Evolutionary conservation across 2,888 invertebrate species (phyloP).

Genomic region (Cheilosia urbana): DNA sequence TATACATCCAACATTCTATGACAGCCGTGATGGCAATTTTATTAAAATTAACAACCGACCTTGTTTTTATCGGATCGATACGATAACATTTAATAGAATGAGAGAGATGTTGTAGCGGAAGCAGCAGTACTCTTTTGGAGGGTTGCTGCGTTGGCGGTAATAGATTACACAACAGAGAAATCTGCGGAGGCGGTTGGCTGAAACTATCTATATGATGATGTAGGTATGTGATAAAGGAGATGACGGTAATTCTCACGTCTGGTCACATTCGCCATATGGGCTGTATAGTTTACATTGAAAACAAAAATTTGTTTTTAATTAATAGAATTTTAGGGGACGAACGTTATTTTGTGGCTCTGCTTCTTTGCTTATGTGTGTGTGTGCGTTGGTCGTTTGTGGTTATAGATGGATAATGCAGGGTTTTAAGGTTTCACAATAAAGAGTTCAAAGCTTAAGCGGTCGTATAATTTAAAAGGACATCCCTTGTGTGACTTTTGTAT

Average conservation of each 20-base stretch:
- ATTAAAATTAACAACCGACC: constrained; percentile 72
- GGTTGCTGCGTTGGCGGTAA: constrained; percentile 3
- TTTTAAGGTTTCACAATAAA: constrained; percentile 10
- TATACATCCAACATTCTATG: constrained; percentile 24
- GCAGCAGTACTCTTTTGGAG: constrained; percentile 35
- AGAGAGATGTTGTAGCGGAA: constrained; percentile 20
- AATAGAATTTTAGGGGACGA: constrained; percentile 67
- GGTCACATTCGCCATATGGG: constrained; percentile 60
- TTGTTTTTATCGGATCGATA: constrained; percentile 68
- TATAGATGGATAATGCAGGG: constrained; percentile 14
- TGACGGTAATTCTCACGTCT: constrained; percentile 50
- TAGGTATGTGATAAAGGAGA: constrained; percentile 55
- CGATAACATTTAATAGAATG: constrained; percentile 47
- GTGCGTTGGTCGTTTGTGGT: constrained; percentile 3
- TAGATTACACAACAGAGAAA: constrained; percentile 36
- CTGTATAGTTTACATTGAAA: constrained; percentile 65
- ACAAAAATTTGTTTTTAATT: constrained; percentile 72
- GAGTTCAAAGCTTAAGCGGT: constrained; percentile 17
- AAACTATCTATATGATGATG: background rate
- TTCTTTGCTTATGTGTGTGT: constrained; percentile 43
- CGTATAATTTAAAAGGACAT: background rate
- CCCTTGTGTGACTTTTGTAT: background rate
- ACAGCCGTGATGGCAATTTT: constrained; percentile 55
- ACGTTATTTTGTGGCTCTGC: constrained; percentile 66
- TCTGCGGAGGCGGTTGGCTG: constrained; percentile 30